These are phyloP conservation scores for Caenorhabditis virilis DNA, from an alignment of 2,888 invertebrate genomes.

Conservation along the genomic window DNA sequence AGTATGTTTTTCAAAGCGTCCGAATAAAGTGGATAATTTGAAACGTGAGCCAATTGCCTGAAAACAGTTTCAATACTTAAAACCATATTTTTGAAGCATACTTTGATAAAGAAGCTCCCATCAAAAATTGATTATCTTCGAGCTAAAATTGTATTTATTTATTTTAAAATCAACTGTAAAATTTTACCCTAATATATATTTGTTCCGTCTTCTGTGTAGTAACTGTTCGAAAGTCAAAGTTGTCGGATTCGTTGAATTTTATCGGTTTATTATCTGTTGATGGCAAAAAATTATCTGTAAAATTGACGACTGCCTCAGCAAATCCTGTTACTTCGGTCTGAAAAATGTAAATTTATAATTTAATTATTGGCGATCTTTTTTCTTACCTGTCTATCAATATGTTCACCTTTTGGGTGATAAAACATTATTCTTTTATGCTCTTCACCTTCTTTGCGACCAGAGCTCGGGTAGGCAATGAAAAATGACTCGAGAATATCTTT, in stretches of 20 bases:
- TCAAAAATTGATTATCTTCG: constrained; percentile 54
- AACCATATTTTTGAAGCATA: too few species aligned
- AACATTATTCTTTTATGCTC: constrained; percentile 60
- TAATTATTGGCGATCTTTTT: not conserved
- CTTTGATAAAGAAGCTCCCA: constrained; percentile 63
- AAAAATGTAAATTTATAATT: too few species aligned
- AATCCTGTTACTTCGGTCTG: constrained; percentile 86
- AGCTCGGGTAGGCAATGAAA: constrained; percentile 60
- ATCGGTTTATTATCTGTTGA: constrained; percentile 4
- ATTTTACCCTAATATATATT: constrained; percentile 28
- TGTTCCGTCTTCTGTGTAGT: constrained; percentile 44
- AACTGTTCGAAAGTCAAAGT: constrained; percentile 44
- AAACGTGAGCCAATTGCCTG: constrained; percentile 24
- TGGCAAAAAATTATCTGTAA: constrained; percentile 75
- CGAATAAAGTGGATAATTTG: constrained; percentile 51
- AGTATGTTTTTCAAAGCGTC: constrained; percentile 48
- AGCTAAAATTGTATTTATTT: constrained; percentile 28
- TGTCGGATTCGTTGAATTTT: constrained; percentile 12
- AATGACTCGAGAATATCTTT: constrained; percentile 62
- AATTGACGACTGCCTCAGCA: constrained; percentile 91
- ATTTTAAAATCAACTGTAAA: constrained; percentile 13
- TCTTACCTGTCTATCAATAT: constrained; percentile 42
- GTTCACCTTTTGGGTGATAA: constrained; percentile 57
- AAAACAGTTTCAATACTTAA: too few species aligned
- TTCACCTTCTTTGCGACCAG: constrained; percentile 60